Evolutionary conservation across 2,113 vertebrate species (phyloP).

Genomic region (Drymodes brunneopygia): DNA sequence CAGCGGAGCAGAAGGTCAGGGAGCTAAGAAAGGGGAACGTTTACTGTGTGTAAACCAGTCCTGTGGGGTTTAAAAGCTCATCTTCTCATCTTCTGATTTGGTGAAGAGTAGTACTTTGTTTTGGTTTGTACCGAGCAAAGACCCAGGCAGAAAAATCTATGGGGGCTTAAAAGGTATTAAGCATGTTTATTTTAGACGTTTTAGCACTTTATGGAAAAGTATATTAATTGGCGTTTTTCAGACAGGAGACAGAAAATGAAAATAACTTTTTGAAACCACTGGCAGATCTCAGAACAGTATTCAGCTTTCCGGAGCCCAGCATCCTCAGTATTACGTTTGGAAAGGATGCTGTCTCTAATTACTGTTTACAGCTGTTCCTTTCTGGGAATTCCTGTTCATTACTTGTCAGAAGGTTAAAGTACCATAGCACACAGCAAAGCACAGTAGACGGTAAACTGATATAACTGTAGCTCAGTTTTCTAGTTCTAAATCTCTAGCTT

Average conservation of each 20-base stretch:
- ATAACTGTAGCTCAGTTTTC: not conserved
- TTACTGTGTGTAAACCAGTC: too few relatives aligned
- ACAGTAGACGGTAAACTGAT: not conserved
- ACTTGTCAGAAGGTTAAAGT: not conserved
- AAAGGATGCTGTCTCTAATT: not conserved
- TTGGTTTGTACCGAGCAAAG: not conserved
- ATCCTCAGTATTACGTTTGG: not conserved
- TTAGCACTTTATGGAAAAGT: not conserved
- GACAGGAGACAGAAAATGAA: not conserved
- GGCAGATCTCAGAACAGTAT: not conserved
- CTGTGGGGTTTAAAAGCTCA: not conserved
- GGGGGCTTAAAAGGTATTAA: not conserved
- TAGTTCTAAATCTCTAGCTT: not conserved
- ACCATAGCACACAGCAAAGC: not conserved
- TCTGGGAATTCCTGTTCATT: not conserved
- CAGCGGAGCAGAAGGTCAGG: not conserved
- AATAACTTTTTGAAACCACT: not conserved
- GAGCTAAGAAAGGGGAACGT: not conserved
- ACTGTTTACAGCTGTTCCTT: not conserved
- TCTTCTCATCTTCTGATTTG: not conserved
- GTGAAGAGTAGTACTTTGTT: too few relatives aligned
- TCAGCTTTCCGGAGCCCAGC: not conserved
- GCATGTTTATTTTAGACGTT: not conserved
- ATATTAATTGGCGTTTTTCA: not conserved
- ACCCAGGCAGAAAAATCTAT: accelerated